Base-by-base conservation (phyloP, 2,797 vertebrate species). In the Falco novaeseelandiae region DNA sequence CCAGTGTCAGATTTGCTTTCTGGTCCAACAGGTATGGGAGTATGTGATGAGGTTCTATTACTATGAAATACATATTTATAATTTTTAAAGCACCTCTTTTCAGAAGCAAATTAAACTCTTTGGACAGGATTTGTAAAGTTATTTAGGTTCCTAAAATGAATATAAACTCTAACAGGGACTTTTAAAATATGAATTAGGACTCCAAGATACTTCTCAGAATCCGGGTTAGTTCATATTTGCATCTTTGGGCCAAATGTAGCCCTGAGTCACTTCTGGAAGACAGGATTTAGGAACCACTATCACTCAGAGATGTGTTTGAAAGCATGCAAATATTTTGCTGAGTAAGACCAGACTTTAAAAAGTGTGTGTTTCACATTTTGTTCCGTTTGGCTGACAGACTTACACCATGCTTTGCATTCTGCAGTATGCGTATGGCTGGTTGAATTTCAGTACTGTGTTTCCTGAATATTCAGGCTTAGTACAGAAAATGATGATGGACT, bases 61-160 rank as follows among this genome's bases (percentile, higher is more conserved):
- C 30, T n/a, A 29, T 44, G 49, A 73, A 65, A 81, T 78, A 58
- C 27, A 13, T 81, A 71, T 65, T 94, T 92, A 81, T 55, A 32
- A 80, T 86, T 91, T 80, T 95, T 92, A 83, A 91, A 93, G 23
- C 38, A 65, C 8, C 19, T 93, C 65, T 93, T 94, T 93, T 92
- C 69, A 86, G 46, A 94, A 72, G 38, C 32, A 91, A 89, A 92
- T 93, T 48, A 52, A 94, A 77, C 22, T 77, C 27, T 58, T 89
- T 70, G 59, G 71, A 49, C 44, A 79, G 73, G n/a, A 82, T 84
- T 85, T 89, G 14, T 73, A 13, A 89, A 61, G 32, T 87, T 94
- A 52, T 13, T 58, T 4, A 82, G 17, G 32, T 92, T 92, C 67
- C 79, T 80, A 67, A 89, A 89, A 90, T 73, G 42, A 46, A 72